Evolutionary conservation across 2,113 vertebrate species (phyloP).

Genomic region (Gnathonemus longibarbis): DNA sequence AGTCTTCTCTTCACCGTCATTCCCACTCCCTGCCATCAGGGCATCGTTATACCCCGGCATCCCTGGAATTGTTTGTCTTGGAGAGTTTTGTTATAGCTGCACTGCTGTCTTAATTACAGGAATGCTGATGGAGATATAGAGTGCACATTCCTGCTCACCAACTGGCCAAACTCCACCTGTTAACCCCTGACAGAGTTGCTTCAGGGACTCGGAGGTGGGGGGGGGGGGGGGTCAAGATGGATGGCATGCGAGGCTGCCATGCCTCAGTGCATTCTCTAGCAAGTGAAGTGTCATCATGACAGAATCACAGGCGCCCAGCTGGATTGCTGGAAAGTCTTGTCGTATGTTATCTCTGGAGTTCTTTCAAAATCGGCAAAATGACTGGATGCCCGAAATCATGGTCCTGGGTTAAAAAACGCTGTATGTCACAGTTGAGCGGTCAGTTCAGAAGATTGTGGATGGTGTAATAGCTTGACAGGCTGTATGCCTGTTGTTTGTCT

Average conservation of each 20-base stretch:
- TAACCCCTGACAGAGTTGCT: slow-evolving; percentile 32
- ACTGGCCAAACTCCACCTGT: slow-evolving; percentile 43
- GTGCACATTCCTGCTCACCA: slow-evolving; percentile 15
- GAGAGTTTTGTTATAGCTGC: slow-evolving; percentile 41
- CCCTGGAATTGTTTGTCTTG: slow-evolving; percentile 52
- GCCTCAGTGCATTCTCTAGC: background rate
- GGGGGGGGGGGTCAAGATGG: slow-evolving; percentile 2
- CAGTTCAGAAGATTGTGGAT: background rate
- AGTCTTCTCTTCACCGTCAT: background rate
- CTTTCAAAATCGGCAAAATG: background rate
- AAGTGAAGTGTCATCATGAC: slow-evolving; percentile 14
- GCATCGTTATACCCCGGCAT: slow-evolving; percentile 36
- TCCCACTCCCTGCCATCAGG: background rate
- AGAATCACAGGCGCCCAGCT: background rate
- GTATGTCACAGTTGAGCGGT: background rate
- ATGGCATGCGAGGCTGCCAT: background rate
- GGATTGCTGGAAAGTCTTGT: background rate
- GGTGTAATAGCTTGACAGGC: background rate
- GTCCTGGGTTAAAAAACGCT: background rate
- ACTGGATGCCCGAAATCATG: background rate
- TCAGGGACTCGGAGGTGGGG: slow-evolving; percentile 1
- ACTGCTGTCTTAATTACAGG: slow-evolving; percentile 47
- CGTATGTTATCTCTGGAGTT: too few relatives aligned
- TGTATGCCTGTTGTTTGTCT: background rate
- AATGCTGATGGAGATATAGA: slow-evolving; percentile 47